Percentiles rank a stretch among this genome's conserved stretches.
Conservation (phyloP, 2,113 vertebrate genomes). For the Chloropsis cyanopogon region DNA sequence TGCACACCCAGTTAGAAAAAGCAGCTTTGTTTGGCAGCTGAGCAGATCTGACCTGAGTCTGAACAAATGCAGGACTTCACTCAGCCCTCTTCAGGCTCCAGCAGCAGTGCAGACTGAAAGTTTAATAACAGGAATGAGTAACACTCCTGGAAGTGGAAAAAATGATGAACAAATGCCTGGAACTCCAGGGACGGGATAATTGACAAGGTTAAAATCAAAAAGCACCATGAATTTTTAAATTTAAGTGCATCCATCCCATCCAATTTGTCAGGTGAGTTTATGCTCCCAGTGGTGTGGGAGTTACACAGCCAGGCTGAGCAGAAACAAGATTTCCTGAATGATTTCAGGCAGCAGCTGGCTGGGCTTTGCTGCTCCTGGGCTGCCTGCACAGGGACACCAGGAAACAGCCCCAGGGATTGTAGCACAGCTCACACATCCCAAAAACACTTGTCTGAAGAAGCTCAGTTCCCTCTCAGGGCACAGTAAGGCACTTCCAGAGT, state of each 20-base stretch:
- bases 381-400: not conserved
- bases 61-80: not conserved
- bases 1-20: not conserved
- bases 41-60: not conserved
- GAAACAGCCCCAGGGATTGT: not conserved
- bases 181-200: not conserved
- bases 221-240: not conserved
- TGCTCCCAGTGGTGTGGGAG: not conserved
- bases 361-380: not conserved
- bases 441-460: not conserved
- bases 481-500: not conserved
- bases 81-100: not conserved
- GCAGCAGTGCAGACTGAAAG: not conserved
- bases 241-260: not conserved
- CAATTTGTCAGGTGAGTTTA: not conserved
- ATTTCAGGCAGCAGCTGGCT: not conserved
- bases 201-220: not conserved
- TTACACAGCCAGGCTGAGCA: not conserved
- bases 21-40: conserved; percentile 34
- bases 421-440: not conserved
- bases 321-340: not conserved
- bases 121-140: not conserved
- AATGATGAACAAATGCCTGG: not conserved
- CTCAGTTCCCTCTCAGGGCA: not conserved
- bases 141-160: not conserved